These are phyloP conservation scores for Pocota personata DNA, from an alignment of 2,888 invertebrate species.

Conservation along the genomic window DNA sequence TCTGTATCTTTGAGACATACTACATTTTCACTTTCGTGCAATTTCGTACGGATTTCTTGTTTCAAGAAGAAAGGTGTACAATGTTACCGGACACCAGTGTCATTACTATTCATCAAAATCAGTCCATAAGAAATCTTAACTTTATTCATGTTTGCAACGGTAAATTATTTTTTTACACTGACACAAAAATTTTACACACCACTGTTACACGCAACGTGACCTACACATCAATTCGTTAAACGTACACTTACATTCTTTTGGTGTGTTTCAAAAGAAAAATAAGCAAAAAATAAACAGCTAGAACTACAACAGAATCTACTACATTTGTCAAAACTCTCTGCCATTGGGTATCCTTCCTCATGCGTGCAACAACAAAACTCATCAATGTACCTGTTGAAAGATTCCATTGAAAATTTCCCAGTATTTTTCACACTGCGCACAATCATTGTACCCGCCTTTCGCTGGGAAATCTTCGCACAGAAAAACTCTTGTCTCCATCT, in stretches of 20 bases:
- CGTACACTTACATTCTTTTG: slow-evolving; percentile 37
- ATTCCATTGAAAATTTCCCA: slow-evolving; percentile 55
- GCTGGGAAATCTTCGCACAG: slow-evolving; percentile 39
- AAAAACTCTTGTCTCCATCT: slow-evolving; percentile 31
- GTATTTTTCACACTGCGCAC: slow-evolving; percentile 66
- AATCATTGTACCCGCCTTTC: slow-evolving; percentile 68
- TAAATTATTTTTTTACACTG: no score
- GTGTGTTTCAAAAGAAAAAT: background rate
- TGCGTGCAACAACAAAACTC: slow-evolving; percentile 66
- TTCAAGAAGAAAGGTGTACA: no score
- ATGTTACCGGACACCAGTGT: no score
- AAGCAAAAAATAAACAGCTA: slow-evolving; percentile 23
- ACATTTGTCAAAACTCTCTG: slow-evolving; percentile 62
- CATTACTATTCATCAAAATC: no score
- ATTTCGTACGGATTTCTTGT: no score
- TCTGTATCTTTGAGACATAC: no score
- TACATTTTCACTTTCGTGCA: no score
- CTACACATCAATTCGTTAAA: slow-evolving; percentile 50
- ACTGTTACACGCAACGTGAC: slow-evolving; percentile 43
- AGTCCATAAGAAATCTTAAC: no score
- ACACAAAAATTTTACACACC: background rate
- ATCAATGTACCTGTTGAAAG: slow-evolving; percentile 66
- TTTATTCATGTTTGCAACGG: no score
- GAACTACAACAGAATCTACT: slow-evolving; percentile 55
- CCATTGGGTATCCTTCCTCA: slow-evolving; percentile 65